A percentile compares a stretch with the other conserved stretches of the same genome.
Evolutionary conservation across 2,797 vertebrate species (phyloP).

Genomic region (Chloroceryle amazona): DNA sequence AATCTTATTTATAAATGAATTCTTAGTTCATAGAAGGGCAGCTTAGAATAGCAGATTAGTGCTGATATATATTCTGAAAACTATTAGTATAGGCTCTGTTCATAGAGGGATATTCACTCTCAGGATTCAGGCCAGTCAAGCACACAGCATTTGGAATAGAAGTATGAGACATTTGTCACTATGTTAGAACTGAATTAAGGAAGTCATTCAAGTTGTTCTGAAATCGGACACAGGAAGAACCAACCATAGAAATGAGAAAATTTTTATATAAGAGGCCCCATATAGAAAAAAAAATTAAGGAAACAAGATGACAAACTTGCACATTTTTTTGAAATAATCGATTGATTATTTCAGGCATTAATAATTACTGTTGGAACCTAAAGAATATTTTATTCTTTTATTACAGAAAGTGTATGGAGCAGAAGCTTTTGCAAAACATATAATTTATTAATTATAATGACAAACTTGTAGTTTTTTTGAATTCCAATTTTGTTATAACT

Average conservation of each 20-base stretch:
- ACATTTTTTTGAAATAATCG: neutral
- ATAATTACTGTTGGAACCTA: neutral
- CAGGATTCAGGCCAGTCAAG: neutral
- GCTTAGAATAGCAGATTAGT: neutral
- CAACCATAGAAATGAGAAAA: neutral
- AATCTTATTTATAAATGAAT: neutral
- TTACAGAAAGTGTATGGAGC: neutral
- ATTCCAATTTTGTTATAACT: neutral
- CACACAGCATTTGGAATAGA: neutral
- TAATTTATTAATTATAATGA: neutral
- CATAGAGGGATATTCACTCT: neutral
- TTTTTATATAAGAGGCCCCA: neutral
- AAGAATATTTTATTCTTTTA: neutral
- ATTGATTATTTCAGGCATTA: neutral
- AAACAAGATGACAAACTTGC: neutral
- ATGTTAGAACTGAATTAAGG: neutral
- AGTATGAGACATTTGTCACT: neutral
- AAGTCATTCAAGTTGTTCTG: neutral
- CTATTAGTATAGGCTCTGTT: neutral
- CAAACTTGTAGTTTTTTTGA: neutral
- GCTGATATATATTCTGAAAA: neutral
- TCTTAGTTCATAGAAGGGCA: neutral
- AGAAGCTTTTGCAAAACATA: neutral
- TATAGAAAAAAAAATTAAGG: rapidly evolving
- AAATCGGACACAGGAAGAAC: neutral